phyloP scores from a whole-genome alignment of 2,797 vertebrate genomes.

The Leuciscus waleckii region DNA sequence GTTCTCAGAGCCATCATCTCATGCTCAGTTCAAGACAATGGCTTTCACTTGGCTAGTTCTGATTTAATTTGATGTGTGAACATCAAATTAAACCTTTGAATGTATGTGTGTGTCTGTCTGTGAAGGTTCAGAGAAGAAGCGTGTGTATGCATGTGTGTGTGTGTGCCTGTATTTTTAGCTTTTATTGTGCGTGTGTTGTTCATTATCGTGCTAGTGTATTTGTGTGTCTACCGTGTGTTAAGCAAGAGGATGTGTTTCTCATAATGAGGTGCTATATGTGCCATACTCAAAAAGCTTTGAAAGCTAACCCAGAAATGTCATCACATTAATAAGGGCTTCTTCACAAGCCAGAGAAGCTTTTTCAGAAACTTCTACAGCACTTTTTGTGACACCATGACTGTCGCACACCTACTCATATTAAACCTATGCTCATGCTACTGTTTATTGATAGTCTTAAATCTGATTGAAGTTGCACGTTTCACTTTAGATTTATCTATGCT shows the following conservation, averaged over 20 bases:
- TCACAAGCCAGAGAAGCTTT: conserved; percentile 60
- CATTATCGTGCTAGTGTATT: not conserved
- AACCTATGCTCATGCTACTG: conserved; percentile 34
- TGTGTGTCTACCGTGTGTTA: conserved; percentile 34
- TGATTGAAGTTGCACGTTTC: conserved; percentile 8
- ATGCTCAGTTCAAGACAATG: conserved; percentile 35
- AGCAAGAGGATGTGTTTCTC: conserved; percentile 53
- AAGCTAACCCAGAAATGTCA: conserved; percentile 81
- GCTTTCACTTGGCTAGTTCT: conserved; percentile 49
- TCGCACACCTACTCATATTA: conserved; percentile 51
- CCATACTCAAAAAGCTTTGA: conserved; percentile 64
- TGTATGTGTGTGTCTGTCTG: conserved; percentile 9
- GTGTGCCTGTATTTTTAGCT: conserved; percentile 33
- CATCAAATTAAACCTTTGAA: not conserved
- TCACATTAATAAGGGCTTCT: conserved; percentile 63
- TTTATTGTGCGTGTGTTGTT: conserved; percentile 16
- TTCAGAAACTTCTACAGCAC: conserved; percentile 54
- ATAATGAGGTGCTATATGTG: conserved; percentile 59
- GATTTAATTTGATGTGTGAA: conserved; percentile 52
- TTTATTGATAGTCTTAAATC: conserved; percentile 43
- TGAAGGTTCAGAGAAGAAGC: not conserved
- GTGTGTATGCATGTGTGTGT: not conserved
- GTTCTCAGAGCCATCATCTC: conserved; percentile 41
- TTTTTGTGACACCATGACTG: conserved; percentile 32
- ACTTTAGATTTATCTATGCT: not conserved